A percentile compares a stretch with the other conserved stretches of the same genome.
phyloP scores from a whole-genome alignment of 2,888 invertebrate species.

The Rhagium mordax region DNA sequence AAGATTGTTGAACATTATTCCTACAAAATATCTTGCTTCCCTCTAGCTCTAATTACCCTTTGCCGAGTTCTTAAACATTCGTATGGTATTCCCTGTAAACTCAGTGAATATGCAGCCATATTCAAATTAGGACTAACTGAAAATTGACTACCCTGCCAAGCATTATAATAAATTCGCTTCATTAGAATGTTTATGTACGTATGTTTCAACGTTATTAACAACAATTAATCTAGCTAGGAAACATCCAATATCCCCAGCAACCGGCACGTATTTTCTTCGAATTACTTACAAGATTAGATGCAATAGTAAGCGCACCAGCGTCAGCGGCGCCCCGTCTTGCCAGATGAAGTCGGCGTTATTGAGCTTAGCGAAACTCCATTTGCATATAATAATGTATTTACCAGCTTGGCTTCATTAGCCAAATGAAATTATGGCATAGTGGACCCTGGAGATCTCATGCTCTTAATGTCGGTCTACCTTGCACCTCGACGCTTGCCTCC shows the following conservation, averaged over 20 bases:
- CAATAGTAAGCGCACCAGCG: slow-evolving; percentile 30
- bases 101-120: background rate
- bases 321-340: slow-evolving; percentile 33
- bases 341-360: slow-evolving; percentile 55
- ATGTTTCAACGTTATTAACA: slow-evolving; percentile 29
- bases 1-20: too few relatives aligned
- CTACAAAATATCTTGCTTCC: too few relatives aligned
- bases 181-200: slow-evolving; percentile 11
- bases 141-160: slow-evolving; percentile 4
- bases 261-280: slow-evolving; percentile 41
- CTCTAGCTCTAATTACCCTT: background rate
- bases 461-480: slow-evolving; percentile 45
- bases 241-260: slow-evolving; percentile 26
- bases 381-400: slow-evolving; percentile 68
- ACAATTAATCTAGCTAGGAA: slow-evolving; percentile 19
- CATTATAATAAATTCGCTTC: background rate
- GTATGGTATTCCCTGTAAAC: background rate
- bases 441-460: slow-evolving; percentile 56
- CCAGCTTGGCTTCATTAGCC: slow-evolving; percentile 66
- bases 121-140: background rate
- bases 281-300: slow-evolving; percentile 45
- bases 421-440: slow-evolving; percentile 65
- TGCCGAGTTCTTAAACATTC: background rate
- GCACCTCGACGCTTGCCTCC: slow-evolving; percentile 45
- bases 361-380: slow-evolving; percentile 64